phyloP scores from a whole-genome alignment of 2,797 vertebrate species.

The Decapterus maruadsi region DNA sequence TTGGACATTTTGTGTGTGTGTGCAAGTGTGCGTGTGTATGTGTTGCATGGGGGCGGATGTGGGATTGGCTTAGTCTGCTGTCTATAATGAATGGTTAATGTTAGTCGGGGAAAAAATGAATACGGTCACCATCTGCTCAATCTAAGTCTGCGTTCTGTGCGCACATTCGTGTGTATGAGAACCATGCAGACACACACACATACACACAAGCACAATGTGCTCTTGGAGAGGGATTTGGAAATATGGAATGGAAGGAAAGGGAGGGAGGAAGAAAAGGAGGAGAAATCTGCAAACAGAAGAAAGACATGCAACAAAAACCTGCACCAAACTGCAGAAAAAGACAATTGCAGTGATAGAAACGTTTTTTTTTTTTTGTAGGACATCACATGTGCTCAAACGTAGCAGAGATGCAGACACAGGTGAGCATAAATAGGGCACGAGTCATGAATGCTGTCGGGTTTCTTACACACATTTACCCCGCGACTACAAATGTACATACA shows the following conservation, averaged over 20 bases:
- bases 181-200: constrained; percentile 47
- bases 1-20: constrained; percentile 63
- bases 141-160: constrained; percentile 83
- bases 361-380: constrained; percentile 2
- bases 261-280: constrained; percentile 63
- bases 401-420: constrained; percentile 72
- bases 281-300: constrained; percentile 53
- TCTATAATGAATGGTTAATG: constrained; percentile 90
- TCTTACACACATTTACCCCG: constrained; percentile 26
- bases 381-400: constrained; percentile 53
- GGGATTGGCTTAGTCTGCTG: constrained; percentile 87
- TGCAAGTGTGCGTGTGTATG: constrained; percentile 54
- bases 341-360: constrained; percentile 32
- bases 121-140: constrained; percentile 90
- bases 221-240: constrained; percentile 80
- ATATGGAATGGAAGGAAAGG: constrained; percentile 64
- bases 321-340: constrained; percentile 25
- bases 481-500: constrained; percentile 37
- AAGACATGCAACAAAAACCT: constrained; percentile 50
- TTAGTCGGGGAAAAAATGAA: constrained; percentile 88
- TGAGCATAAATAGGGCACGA: constrained; percentile 71
- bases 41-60: constrained; percentile 81
- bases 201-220: constrained; percentile 39
- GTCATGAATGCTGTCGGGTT: constrained; percentile 53
- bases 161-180: constrained; percentile 65